Base-by-base conservation (phyloP, 2,113 vertebrate genomes). In the Heteronetta atricapilla region DNA sequence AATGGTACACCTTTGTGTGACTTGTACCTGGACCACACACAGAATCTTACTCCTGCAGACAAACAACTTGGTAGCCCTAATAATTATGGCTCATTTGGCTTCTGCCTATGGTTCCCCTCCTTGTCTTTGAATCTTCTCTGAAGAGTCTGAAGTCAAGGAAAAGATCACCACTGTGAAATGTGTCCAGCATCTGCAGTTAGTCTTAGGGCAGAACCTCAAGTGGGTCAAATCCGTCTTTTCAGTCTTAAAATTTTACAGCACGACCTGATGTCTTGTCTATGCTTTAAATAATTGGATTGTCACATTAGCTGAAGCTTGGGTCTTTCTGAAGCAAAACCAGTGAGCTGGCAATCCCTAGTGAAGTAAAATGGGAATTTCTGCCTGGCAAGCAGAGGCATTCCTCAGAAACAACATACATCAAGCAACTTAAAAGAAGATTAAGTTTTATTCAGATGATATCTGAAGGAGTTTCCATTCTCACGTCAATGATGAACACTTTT, bases 401-500 rank as follows among this genome's bases (percentile, higher is more conserved):
- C 52, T 74, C 6, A 3, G 52, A 92, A 79, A 86, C 50, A 83
- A 91, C 16, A 48, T 76, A 48, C 13, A 81, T 86, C 69, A 88
- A 90, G 58, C 69, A 66, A 88, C 86, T 90, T 79, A 58, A 63
- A 81, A 42, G 81, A 90, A 94, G 75, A 59, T 70, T 62, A 60
- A 83, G n/a, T 76, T 95, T 96, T 94, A 92, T 95, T 93, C 69
- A 82, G 88, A 75, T 69, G 58, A 19, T 94, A 93, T 60, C 90
- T 90, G 80, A 77, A 92, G 86, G 58, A 83, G 44, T 87, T 94
- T 82, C 80, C 90, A 90, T 69, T 94, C 79, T 78, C 60, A 77
- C 12, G 62, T 79, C 93, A 90, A 44, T 4, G 50, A 90, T 33
- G 77, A 94, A 88, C 86, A 82, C 33, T 92, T 96, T 95, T 88